Conservation (phyloP, 1,140 invertebrate species). For the Hydropsyche tenuis region DNA sequence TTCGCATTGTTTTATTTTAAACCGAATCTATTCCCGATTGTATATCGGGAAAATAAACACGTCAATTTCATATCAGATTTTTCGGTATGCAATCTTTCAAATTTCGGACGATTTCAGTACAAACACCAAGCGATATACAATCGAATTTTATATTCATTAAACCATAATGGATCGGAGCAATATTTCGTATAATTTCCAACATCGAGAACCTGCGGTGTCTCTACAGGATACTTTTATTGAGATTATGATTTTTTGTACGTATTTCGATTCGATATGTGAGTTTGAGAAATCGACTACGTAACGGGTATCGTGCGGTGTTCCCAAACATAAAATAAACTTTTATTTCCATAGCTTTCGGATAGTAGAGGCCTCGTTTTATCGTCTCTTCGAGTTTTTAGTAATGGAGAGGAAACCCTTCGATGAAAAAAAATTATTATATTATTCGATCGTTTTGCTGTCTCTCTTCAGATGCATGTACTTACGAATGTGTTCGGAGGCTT, state of each 20-base stretch:
- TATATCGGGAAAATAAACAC: too few relatives aligned
- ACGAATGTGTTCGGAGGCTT: too few relatives aligned
- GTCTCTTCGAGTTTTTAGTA: conserved; percentile 43
- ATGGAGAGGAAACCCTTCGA: not conserved
- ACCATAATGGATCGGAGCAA: too few relatives aligned
- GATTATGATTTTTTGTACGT: not conserved
- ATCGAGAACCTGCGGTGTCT: too few relatives aligned
- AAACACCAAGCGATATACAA: too few relatives aligned
- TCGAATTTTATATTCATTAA: too few relatives aligned
- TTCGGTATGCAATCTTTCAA: too few relatives aligned
- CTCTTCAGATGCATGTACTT: not conserved
- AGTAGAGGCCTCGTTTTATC: conserved; percentile 44
- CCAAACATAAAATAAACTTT: conserved; percentile 44
- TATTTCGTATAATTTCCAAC: too few relatives aligned
- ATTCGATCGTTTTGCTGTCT: not conserved
- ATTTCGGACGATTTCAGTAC: too few relatives aligned
- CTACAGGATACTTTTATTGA: not conserved
- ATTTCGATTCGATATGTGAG: not conserved
- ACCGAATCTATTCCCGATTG: too few relatives aligned
- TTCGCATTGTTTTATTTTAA: too few relatives aligned
- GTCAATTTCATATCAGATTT: too few relatives aligned
- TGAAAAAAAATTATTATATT: not conserved
- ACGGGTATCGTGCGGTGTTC: conserved; percentile 41
- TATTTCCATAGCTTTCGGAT: conserved; percentile 33
- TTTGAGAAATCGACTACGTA: conserved; percentile 3